Evolutionary conservation across 53 echinoderm and acorn worm genomes (phyloP).

Genomic region (Echinarachnius parma): DNA sequence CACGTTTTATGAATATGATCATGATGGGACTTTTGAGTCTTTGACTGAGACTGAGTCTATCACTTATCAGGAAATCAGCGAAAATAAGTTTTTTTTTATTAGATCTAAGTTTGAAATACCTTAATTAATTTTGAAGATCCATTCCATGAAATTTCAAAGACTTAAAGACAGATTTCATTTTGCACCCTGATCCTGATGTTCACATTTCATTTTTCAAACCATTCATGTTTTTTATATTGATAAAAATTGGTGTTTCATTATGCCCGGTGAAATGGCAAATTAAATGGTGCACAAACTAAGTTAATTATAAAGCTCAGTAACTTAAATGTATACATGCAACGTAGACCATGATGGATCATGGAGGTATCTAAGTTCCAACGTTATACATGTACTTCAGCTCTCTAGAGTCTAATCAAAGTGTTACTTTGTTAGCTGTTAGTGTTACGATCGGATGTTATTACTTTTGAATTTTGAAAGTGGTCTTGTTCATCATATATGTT

Average conservation of each 20-base stretch:
- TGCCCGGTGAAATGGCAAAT: neutral
- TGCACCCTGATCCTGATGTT: slow-evolving; percentile 4
- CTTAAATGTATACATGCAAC: slow-evolving; percentile 4
- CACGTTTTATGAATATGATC: too few species aligned
- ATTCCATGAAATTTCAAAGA: slow-evolving; percentile 3
- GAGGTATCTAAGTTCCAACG: slow-evolving; percentile 1
- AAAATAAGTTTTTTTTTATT: neutral
- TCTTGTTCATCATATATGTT: too few species aligned
- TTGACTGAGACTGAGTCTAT: too few species aligned
- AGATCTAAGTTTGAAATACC: slow-evolving; percentile 4
- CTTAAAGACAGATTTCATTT: slow-evolving; percentile 3
- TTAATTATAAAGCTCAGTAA: slow-evolving; percentile 3
- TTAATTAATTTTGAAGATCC: slow-evolving; percentile 3
- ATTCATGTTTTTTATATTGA: neutral
- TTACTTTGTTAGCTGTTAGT: too few species aligned
- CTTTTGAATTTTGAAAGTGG: too few species aligned
- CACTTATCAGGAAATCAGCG: slow-evolving; percentile 4
- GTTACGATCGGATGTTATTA: too few species aligned
- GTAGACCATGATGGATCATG: slow-evolving; percentile 4
- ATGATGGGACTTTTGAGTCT: too few species aligned
- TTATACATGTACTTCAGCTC: slow-evolving; percentile 4
- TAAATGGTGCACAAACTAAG: slow-evolving; percentile 4
- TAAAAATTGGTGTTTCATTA: slow-evolving; percentile 3
- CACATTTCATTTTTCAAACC: slow-evolving; percentile 4
- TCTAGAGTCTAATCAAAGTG: too few species aligned